A percentile compares a stretch with the other conserved stretches of the same genome.
Conservation (phyloP, 2,797 vertebrate genomes). For the Channa striata region DNA sequence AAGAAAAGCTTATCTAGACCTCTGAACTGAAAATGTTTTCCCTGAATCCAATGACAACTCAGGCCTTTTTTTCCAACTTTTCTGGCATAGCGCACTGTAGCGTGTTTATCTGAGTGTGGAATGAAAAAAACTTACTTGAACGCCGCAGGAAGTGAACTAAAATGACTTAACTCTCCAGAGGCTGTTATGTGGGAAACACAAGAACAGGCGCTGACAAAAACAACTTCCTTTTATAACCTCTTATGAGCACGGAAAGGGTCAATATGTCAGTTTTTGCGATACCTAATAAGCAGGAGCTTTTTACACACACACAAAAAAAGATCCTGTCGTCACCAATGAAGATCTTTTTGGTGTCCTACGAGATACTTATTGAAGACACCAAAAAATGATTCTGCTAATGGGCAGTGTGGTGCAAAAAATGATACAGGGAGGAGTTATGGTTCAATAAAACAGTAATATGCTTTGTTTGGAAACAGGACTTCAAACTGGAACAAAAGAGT, state of each 20-base stretch:
- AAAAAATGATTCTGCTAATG: not conserved
- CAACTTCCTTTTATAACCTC: constrained; percentile 65
- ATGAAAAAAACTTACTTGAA: constrained; percentile 16
- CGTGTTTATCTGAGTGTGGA: constrained; percentile 11
- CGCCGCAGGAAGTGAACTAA: constrained; percentile 60
- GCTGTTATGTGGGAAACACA: constrained; percentile 61
- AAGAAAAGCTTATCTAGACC: not conserved
- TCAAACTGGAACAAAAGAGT: constrained; percentile 17
- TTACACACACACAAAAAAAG: not conserved
- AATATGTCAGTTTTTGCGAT: constrained; percentile 32
- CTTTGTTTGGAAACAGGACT: constrained; percentile 7
- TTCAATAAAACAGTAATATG: constrained; percentile 9
- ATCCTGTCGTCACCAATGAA: constrained; percentile 4
- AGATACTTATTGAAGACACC: not conserved
- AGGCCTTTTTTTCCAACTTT: not conserved
- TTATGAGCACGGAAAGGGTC: constrained; percentile 42
- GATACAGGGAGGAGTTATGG: constrained; percentile 21
- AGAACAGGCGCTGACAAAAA: constrained; percentile 55
- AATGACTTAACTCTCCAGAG: constrained; percentile 64
- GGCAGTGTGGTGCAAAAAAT: not conserved
- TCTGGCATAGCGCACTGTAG: constrained; percentile 5
- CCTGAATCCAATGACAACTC: not conserved
- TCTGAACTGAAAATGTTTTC: constrained; percentile 13
- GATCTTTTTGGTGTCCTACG: not conserved
- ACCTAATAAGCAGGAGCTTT: constrained; percentile 10